Percentiles rank a stretch among this genome's conserved stretches.
phyloP scores from a whole-genome alignment of 37 sponge, comb jelly and placozoan genomes.

The Halichondria panicea region DNA sequence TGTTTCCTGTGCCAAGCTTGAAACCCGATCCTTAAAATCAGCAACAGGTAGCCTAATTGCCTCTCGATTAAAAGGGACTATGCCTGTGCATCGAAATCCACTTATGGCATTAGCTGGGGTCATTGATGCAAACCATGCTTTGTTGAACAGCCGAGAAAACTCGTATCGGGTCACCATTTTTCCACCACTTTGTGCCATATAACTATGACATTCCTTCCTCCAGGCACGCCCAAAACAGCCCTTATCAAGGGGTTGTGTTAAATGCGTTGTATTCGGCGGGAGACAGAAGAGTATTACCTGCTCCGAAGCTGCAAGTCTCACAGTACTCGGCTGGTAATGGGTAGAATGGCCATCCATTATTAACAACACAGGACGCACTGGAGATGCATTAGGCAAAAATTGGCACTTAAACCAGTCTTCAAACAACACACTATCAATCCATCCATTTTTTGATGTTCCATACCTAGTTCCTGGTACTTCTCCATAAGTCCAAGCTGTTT shows the following conservation, averaged over 20 bases:
- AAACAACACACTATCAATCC: constrained; percentile 46
- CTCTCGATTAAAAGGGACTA: constrained; percentile 36
- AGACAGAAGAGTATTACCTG: constrained; percentile 51
- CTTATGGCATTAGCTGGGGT: constrained; percentile 30
- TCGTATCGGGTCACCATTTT: constrained; percentile 25
- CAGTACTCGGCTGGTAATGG: constrained; percentile 46
- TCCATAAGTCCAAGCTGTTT: constrained; percentile 30
- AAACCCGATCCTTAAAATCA: no score
- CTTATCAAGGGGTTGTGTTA: constrained; percentile 52
- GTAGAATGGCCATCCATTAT: constrained; percentile 61
- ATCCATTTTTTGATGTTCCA: constrained; percentile 10
- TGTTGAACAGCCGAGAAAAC: constrained; percentile 41
- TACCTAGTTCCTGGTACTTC: constrained; percentile 50
- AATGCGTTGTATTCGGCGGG: constrained; percentile 63
- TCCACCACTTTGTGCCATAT: constrained; percentile 9
- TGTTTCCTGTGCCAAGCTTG: no score
- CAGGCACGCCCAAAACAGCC: constrained; percentile 45
- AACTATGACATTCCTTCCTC: constrained; percentile 38
- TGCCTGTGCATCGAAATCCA: constrained; percentile 44
- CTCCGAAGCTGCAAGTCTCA: constrained; percentile 30
- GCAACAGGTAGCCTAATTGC: no score
- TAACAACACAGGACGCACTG: constrained; percentile 49
- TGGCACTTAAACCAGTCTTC: constrained; percentile 51
- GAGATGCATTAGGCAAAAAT: constrained; percentile 31
- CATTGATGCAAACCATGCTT: constrained; percentile 51